Percentiles rank a stretch among this genome's conserved stretches.
These are phyloP conservation scores for Lepus townsendii DNA, from an alignment of 2,797 vertebrate genomes.

Conservation along the genomic window DNA sequence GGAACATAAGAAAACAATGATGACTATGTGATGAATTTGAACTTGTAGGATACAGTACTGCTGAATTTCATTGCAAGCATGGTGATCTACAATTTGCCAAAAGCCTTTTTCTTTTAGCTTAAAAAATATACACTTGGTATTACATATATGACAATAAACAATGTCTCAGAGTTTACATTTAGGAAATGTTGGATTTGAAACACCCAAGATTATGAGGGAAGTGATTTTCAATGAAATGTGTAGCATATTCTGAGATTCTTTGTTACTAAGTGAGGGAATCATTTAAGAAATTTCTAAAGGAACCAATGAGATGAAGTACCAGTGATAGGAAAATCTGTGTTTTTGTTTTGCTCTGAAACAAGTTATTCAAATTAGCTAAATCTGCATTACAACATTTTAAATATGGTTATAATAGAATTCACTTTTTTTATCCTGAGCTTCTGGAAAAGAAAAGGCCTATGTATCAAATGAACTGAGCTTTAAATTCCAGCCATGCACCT, in stretches of 20 bases:
- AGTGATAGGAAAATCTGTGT: accelerated
- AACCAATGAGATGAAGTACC: not conserved
- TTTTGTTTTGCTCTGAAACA: not conserved
- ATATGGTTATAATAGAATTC: not conserved
- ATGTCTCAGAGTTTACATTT: not conserved
- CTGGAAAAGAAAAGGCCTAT: not conserved
- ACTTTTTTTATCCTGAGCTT: not conserved
- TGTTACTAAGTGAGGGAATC: not conserved
- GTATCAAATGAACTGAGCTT: not conserved
- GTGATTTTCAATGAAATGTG: not conserved
- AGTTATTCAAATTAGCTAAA: not conserved
- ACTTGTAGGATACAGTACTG: slow-evolving; percentile 76
- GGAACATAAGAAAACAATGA: slow-evolving; percentile 75
- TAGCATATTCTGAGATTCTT: not conserved
- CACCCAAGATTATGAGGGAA: not conserved
- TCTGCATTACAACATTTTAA: not conserved
- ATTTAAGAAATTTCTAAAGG: not conserved
- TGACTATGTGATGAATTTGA: slow-evolving; percentile 80
- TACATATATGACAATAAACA: slow-evolving; percentile 15
- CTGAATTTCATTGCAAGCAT: slow-evolving; percentile 73
- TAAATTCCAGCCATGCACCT: not conserved
- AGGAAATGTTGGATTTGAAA: not conserved
- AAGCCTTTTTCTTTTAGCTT: not conserved
- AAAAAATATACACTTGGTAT: slow-evolving; percentile 24
- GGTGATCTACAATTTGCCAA: not conserved